phyloP scores from a whole-genome alignment of 2,113 vertebrate genomes.

The human (Homo sapiens) region GRCh38 chr4:30894501-30895000 shows the following conservation, averaged over 20 bases:
- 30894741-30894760: background rate
- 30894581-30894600: too few species aligned
- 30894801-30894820: background rate
- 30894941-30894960: constrained; percentile 21
- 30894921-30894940: constrained; percentile 6
- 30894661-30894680: background rate
- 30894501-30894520: too few species aligned
- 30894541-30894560: too few species aligned
- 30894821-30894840: background rate
- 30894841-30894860: background rate
- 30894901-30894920: constrained; percentile 30
- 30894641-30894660: background rate
- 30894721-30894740: background rate
- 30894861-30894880: background rate
- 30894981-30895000: constrained; percentile 27
- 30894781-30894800: background rate
- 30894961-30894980: constrained; percentile 43
- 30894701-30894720: background rate
- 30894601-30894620: background rate
- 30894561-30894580: too few species aligned
- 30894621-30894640: background rate
- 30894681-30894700: background rate
- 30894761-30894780: background rate
- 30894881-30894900: background rate
- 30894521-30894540: too few species aligned